Conservation (phyloP, 2,113 vertebrate species). For the Saccopteryx bilineata region DNA sequence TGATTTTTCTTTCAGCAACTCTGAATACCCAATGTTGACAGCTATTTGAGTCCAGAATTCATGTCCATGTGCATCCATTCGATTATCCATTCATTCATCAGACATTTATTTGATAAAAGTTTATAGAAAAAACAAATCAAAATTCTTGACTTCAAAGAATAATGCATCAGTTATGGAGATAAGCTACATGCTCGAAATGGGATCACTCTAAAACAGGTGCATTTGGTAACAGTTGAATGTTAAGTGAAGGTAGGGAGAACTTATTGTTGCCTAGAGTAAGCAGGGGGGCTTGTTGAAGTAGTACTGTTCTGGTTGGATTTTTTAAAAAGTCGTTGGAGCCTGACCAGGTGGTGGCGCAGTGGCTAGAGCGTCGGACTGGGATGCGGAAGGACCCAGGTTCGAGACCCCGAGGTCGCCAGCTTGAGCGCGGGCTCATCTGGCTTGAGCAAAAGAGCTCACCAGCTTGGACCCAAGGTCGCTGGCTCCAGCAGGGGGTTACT, state of each 20-base stretch:
- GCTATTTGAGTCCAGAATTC: slow-evolving; percentile 27
- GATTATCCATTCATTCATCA: slow-evolving; percentile 6
- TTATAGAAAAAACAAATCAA: not conserved
- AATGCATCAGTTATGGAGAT: not conserved
- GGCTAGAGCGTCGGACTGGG: too few relatives aligned
- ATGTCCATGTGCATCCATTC: not conserved
- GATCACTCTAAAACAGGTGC: not conserved
- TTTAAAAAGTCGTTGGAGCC: not conserved
- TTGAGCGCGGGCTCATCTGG: too few relatives aligned
- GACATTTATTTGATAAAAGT: slow-evolving; percentile 27
- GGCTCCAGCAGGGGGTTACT: too few relatives aligned
- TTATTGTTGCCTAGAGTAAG: not conserved
- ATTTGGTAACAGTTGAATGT: not conserved
- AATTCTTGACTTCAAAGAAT: slow-evolving; percentile 10
- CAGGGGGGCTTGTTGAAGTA: not conserved
- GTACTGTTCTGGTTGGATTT: not conserved
- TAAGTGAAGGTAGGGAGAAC: not conserved
- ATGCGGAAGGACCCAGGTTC: too few relatives aligned
- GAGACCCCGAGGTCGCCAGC: too few relatives aligned
- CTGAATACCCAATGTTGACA: not conserved
- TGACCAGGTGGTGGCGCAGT: too few relatives aligned
- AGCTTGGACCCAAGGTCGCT: too few relatives aligned
- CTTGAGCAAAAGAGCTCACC: too few relatives aligned
- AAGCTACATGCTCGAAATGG: not conserved
- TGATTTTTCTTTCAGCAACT: not conserved